Evolutionary conservation across 2,888 invertebrate species (phyloP).

Genomic region (Tinea trinotella): DNA sequence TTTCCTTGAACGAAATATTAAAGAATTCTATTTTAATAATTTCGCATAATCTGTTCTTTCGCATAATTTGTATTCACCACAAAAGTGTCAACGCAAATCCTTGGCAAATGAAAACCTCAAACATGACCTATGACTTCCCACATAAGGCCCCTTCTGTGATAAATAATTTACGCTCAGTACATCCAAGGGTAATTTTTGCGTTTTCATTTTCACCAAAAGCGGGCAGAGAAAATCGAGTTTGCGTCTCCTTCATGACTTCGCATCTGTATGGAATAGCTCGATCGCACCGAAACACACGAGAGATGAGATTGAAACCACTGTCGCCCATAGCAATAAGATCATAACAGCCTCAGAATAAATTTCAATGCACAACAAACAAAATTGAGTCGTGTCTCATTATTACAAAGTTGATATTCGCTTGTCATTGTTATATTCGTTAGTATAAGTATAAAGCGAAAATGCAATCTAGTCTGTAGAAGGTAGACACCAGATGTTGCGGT

Average conservation of each 20-base stretch:
- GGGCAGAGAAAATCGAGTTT: slow-evolving; percentile 51
- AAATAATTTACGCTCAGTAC: slow-evolving; percentile 19
- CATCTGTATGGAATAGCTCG: slow-evolving; percentile 58
- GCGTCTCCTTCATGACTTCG: slow-evolving; percentile 38
- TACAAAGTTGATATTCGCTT: slow-evolving; percentile 24
- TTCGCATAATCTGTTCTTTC: no score
- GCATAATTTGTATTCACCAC: neutral
- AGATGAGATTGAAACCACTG: slow-evolving; percentile 60
- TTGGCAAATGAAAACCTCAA: slow-evolving; percentile 12
- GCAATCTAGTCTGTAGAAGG: slow-evolving; percentile 51
- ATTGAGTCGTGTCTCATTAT: slow-evolving; percentile 23
- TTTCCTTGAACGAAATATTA: no score
- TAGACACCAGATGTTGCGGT: slow-evolving; percentile 65
- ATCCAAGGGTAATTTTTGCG: slow-evolving; percentile 25
- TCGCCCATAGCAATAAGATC: slow-evolving; percentile 33
- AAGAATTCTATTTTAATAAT: no score
- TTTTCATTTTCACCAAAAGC: slow-evolving; percentile 50
- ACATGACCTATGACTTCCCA: neutral
- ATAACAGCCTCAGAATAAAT: slow-evolving; percentile 30
- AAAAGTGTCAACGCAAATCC: slow-evolving; percentile 9
- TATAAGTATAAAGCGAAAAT: slow-evolving; percentile 43
- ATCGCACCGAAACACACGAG: slow-evolving; percentile 50
- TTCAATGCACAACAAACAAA: slow-evolving; percentile 18
- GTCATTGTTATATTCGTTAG: slow-evolving; percentile 26
- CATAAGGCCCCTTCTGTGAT: slow-evolving; percentile 14